Percentiles rank a stretch among this genome's conserved stretches.
Evolutionary conservation across 2,113 vertebrate species (phyloP).

Genomic region (Porphyrio hochstetteri): DNA sequence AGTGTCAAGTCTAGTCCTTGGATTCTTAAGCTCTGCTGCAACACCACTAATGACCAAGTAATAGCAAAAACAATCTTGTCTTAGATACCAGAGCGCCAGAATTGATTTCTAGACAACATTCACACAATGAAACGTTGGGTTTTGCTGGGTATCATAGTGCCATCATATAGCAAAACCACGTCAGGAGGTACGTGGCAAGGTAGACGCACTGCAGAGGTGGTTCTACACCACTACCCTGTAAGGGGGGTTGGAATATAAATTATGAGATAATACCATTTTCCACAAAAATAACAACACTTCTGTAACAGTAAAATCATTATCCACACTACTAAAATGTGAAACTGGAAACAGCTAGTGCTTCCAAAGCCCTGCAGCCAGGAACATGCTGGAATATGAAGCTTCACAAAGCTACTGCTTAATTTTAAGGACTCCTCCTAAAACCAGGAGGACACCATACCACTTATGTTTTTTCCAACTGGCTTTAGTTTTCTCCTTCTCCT

Average conservation of each 20-base stretch:
- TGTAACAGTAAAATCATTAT: neutral
- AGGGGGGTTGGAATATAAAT: neutral
- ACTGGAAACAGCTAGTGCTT: neutral
- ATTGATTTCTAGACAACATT: neutral
- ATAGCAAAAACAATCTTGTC: neutral
- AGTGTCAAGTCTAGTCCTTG: neutral
- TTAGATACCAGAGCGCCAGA: neutral
- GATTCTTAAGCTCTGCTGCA: neutral
- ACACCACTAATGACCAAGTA: neutral
- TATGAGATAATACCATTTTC: neutral
- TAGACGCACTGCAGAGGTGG: rapidly evolving
- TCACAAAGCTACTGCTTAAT: neutral
- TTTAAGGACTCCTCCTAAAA: neutral
- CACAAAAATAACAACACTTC: neutral
- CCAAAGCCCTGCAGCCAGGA: neutral
- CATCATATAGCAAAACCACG: neutral
- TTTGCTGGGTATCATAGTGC: neutral
- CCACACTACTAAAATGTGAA: neutral
- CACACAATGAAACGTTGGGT: neutral
- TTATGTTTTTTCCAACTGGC: neutral
- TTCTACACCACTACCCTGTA: neutral
- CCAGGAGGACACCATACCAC: neutral
- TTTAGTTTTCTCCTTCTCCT: neutral
- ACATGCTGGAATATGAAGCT: neutral
- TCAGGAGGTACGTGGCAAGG: neutral